phyloP scores from a whole-genome alignment of 2,113 vertebrate genomes.

The Hiodon tergisus region DNA sequence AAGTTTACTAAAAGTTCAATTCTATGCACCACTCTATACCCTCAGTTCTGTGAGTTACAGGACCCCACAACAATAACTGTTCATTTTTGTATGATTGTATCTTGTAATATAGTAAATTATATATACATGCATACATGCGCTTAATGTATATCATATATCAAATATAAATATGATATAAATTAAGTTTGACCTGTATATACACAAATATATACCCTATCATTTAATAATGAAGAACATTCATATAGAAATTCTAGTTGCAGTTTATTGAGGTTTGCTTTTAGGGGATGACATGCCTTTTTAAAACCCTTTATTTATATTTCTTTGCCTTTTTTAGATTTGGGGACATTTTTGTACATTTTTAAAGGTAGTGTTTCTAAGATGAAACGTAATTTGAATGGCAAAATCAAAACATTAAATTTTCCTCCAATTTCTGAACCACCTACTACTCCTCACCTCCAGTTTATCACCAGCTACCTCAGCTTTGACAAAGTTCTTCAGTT shows the following conservation, averaged over 20 bases:
- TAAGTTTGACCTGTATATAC: slow-evolving; percentile 10
- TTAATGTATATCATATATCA: too few species aligned
- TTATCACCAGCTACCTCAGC: slow-evolving; percentile 34
- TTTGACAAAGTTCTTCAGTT: slow-evolving; percentile 7
- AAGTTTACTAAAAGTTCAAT: slow-evolving; percentile 22
- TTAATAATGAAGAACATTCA: slow-evolving; percentile 6
- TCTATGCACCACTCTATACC: slow-evolving; percentile 24
- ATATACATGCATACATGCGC: background rate
- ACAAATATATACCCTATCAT: slow-evolving; percentile 9
- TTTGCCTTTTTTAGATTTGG: slow-evolving; percentile 11
- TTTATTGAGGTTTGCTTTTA: slow-evolving; percentile 17
- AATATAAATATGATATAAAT: slow-evolving; percentile 5
- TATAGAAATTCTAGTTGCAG: slow-evolving; percentile 5
- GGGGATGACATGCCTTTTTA: slow-evolving; percentile 14
- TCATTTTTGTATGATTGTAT: slow-evolving; percentile 18
- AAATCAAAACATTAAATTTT: background rate
- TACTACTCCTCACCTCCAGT: background rate
- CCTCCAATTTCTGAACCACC: slow-evolving; percentile 1
- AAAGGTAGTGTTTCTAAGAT: slow-evolving; percentile 18
- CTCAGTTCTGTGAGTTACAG: slow-evolving; percentile 3
- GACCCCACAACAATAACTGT: background rate
- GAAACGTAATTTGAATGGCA: slow-evolving; percentile 13
- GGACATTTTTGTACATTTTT: slow-evolving; percentile 9
- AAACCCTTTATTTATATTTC: slow-evolving; percentile 6
- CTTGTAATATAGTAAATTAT: slow-evolving; percentile 17